Base-by-base conservation (phyloP, 1,140 invertebrate genomes). In the Drosophila kepulauana region DNA sequence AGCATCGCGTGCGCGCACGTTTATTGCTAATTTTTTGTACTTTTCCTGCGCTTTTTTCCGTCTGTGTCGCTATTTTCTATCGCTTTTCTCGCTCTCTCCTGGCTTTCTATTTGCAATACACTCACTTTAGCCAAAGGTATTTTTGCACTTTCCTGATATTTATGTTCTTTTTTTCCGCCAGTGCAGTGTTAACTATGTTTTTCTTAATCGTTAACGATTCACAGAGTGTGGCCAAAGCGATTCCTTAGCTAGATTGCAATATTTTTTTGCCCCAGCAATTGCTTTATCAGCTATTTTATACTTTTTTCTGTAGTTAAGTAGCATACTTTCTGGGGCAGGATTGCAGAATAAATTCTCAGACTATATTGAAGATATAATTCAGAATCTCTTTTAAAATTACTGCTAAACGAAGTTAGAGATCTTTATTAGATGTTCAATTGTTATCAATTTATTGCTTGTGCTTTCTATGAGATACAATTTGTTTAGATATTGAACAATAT, bases 11-110 rank as follows among this genome's bases (percentile, higher is more conserved):
- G 81, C 85, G 71, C 65, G 62, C 73, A 85, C 85, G 81, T 85
- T 89, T 89, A 89, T 89, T 85, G 85, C 85, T 89, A 89, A 89
- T 89, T 89, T 81, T 77, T 79, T 75, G 25, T 79, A 13, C 35
- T 78, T 74, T 82, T 78, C 66, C 61, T 66, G 48, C 30, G 41
- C 38, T 58, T 49, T 59, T 71, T 63, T 64, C 25, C 61, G 58
- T 25, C 20, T 25, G 20, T 25, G 20, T 58, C 63, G 56, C 41
- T 41, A 16, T 16, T 52, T 56, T 48, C 13, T 51, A 15, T 13
- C 15, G 28, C 33, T 48, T 16, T 10, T 28, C 28, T 35, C 30
- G n/a, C 41, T 62, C 38, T 25, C 20, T 25, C 0, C 20, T 35
- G 30, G 33, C 13, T 57, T 64, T 57, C 52, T 57, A 8, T 62